A percentile compares a stretch with the other conserved stretches of the same genome.
These are phyloP conservation scores for Bellardia pandia DNA, from an alignment of 2,888 invertebrate species.

Conservation along the genomic window DNA sequence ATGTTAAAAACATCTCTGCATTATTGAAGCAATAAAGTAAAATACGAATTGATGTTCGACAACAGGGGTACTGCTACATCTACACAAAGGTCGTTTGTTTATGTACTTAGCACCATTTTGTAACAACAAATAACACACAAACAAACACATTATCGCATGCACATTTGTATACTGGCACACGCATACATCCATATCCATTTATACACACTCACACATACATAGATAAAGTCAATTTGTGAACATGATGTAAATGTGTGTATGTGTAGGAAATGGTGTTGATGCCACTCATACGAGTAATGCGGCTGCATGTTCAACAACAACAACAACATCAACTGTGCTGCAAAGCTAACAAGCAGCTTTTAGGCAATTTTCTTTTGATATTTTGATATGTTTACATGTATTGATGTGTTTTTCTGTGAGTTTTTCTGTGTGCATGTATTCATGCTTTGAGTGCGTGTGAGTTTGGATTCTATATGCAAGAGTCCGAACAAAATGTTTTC, in stretches of 20 bases:
- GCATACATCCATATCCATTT: not conserved
- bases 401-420: not conserved
- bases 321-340: conserved; percentile 17
- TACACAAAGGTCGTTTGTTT: conserved; percentile 67
- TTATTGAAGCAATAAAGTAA: conserved; percentile 50
- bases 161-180: not conserved
- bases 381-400: conserved; percentile 43
- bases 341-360: conserved; percentile 41
- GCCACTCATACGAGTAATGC: not conserved
- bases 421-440: not conserved
- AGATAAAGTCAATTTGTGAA: conserved; percentile 27
- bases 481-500: conserved; percentile 25
- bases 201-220: not conserved
- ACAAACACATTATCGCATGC: conserved; percentile 22
- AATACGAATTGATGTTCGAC: conserved; percentile 51
- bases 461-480: not conserved
- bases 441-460: not conserved
- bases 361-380: conserved; percentile 55
- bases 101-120: conserved; percentile 60
- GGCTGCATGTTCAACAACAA: not conserved
- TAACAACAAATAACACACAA: conserved; percentile 46
- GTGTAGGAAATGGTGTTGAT: conserved; percentile 3
- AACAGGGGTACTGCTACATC: conserved; percentile 31
- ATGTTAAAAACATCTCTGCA: not conserved
- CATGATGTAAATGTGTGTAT: not conserved